A percentile compares a stretch with the other conserved stretches of the same genome.
phyloP scores from a whole-genome alignment of 2,888 invertebrate genomes.

The Melanostoma scalare region DNA sequence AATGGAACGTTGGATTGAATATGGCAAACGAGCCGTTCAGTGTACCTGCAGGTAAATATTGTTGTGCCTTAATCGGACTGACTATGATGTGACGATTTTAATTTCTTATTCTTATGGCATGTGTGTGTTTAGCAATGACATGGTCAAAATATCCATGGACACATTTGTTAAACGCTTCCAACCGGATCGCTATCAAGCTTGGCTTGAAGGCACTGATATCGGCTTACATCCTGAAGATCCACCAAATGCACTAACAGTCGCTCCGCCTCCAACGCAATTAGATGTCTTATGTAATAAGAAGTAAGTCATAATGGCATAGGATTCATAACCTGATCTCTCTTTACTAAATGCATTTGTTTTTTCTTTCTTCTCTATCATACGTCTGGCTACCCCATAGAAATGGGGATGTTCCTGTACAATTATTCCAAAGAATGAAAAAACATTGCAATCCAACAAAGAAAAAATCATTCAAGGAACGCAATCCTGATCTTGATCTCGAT shows the following conservation, averaged over 20 bases:
- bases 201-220: constrained; percentile 94
- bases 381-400: constrained; percentile 87
- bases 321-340: not conserved
- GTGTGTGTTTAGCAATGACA: constrained; percentile 87
- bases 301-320: constrained; percentile 82
- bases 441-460: constrained; percentile 81
- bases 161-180: constrained; percentile 97
- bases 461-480: constrained; percentile 82
- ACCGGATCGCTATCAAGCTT: constrained; percentile 92
- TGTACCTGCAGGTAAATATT: constrained; percentile 87
- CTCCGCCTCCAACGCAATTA: constrained; percentile 90
- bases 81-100: not conserved
- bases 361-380: constrained; percentile 69
- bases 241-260: constrained; percentile 85
- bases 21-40: constrained; percentile 95
- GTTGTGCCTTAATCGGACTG: not conserved
- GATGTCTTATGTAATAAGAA: constrained; percentile 92
- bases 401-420: constrained; percentile 75
- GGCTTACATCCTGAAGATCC: constrained; percentile 97
- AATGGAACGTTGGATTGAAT: constrained; percentile 98
- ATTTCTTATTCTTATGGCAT: constrained; percentile 17
- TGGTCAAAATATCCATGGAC: constrained; percentile 99
- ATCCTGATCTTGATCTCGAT: constrained; percentile 82
- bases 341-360: constrained; percentile 63
- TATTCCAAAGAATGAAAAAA: constrained; percentile 81